These are phyloP conservation scores for Tinea pellionella DNA, from an alignment of 2,888 invertebrate genomes.

Conservation along the genomic window DNA sequence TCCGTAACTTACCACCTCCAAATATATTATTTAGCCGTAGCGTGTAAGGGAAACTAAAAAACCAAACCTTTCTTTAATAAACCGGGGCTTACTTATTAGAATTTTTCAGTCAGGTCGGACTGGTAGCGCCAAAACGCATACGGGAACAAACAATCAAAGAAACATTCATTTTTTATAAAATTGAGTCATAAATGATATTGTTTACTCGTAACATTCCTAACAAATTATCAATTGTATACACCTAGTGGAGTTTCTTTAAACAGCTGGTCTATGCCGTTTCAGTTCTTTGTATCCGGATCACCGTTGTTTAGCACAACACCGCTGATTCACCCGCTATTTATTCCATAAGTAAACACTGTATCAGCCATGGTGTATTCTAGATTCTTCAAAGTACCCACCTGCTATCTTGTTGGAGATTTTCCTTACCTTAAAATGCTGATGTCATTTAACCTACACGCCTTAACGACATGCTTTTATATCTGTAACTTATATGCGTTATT, in stretches of 20 bases:
- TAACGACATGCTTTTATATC: not conserved
- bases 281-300: slow-evolving; percentile 31
- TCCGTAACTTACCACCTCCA: no score
- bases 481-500: no score
- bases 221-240: not conserved
- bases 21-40: no score
- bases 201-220: not conserved
- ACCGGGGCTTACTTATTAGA: no score
- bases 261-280: slow-evolving; percentile 35
- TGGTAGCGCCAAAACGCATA: no score
- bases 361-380: slow-evolving; percentile 25
- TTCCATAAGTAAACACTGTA: slow-evolving; percentile 25
- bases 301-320: slow-evolving; percentile 27
- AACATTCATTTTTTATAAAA: no score
- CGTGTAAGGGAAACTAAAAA: no score
- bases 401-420: slow-evolving; percentile 16
- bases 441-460: slow-evolving; percentile 20
- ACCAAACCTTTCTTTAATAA: no score
- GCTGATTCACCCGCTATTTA: slow-evolving; percentile 49
- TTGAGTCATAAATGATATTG: no score
- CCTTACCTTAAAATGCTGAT: slow-evolving; percentile 21
- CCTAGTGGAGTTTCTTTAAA: slow-evolving; percentile 28
- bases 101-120: no score
- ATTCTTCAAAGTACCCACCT: slow-evolving; percentile 17
- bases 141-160: no score